Percentiles rank a stretch among this genome's conserved stretches.
These are phyloP conservation scores for Cephus nigrinus DNA, from an alignment of 2,888 invertebrate genomes.

Conservation along the genomic window DNA sequence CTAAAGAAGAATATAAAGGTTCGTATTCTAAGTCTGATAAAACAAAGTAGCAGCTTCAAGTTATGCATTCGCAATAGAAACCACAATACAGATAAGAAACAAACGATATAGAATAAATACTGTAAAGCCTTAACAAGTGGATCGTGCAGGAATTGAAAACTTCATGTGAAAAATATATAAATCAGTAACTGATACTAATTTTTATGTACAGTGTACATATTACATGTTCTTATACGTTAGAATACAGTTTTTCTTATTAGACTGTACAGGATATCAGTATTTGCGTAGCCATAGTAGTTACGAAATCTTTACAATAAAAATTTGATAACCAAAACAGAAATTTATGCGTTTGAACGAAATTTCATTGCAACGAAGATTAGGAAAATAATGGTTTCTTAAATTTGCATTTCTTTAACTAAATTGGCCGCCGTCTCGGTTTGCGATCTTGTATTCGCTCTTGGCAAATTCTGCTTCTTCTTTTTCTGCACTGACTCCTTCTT, in stretches of 20 bases:
- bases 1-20: background rate
- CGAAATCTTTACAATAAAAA: background rate
- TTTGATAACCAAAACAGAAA: background rate
- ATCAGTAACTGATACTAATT: background rate
- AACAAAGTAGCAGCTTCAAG: no score
- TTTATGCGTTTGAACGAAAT: background rate
- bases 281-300: background rate
- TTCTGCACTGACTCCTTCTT: background rate
- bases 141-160: background rate
- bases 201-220: constrained; percentile 6
- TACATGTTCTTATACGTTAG: background rate
- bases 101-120: background rate
- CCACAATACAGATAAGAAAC: background rate
- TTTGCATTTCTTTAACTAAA: constrained; percentile 32
- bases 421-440: constrained; percentile 33
- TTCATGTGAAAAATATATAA: background rate
- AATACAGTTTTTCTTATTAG: background rate
- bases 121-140: background rate
- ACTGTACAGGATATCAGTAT: background rate
- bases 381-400: constrained; percentile 19
- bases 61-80: no score
- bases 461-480: constrained; percentile 23
- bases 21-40: background rate
- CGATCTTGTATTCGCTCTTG: constrained; percentile 18
- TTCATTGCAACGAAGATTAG: background rate